Base-by-base conservation (phyloP, 2,797 vertebrate genomes). In the Phalanger gymnotis region DNA sequence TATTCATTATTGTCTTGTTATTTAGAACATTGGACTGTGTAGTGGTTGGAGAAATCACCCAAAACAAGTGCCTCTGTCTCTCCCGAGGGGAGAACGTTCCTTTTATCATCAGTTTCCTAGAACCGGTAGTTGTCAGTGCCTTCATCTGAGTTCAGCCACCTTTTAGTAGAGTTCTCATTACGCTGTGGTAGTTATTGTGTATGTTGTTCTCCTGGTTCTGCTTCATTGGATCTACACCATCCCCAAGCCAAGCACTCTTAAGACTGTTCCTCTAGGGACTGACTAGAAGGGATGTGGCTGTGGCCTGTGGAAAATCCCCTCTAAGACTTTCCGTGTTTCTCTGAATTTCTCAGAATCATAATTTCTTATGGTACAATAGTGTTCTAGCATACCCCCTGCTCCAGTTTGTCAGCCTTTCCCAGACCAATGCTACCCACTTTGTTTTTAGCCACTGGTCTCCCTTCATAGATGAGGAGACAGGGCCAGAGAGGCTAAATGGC, bases 171-270 rank as follows among this genome's bases (percentile, higher is more conserved):
- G 13, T 73, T 73, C 13, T 40, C 34, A n/a, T 73, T 73, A 34
- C 31, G 34, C 31, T 61, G 22, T 87, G 73, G 40, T 87, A 51
- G n/a, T 47, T 81, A n/a, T 19, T 22, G 40, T 81, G 0, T 25
- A 25, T 81, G 22, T 25, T 81, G 6, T 47, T 81, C 22, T 47
- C 9, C 19, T 47, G 40, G n/a, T 81, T 81, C 40, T 47, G 40
- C 40, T 81, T 81, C 22, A 40, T 87, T 87, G 47, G 73, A 47
- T 87, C 40, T 87, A 10, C 9, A 51, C 51, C 73, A 87, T 52
- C 53, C 30, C 92, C 56, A 93, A 93, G 94, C 93, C 47, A 95
- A 90, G 31, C 54, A 90, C 30, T 52, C 73, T 94, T 28, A 54
- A 89, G 52, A 93, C 25, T 92, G 4, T 90, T 94, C 56, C 94